Evolutionary conservation across 2,797 vertebrate species (phyloP), one percentile per base, ranked within the genome.

Genomic region (Petrocephalus sullivani): DNA sequence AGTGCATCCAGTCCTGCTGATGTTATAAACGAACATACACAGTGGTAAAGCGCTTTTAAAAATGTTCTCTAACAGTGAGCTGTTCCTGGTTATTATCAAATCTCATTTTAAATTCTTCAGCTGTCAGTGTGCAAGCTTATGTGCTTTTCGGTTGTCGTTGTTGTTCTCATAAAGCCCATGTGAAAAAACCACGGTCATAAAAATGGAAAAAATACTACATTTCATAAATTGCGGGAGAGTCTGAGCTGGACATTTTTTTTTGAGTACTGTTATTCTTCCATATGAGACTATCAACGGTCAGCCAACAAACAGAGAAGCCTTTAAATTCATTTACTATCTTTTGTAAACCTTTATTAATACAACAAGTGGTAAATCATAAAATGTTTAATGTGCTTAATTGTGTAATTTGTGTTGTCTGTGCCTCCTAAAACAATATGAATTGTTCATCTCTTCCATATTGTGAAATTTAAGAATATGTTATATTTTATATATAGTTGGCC

Each of bases 131-230:
- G 54, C 23, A 85, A 33, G 83, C 83, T 57, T 37, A 33, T 85
- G 83, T 23, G 7, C 83, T 57, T 33, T 57, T 46, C 28, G 10
- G 19, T 53, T 23, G 1, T 16, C 37, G 57, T 8, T 86, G 19
- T 33, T 41, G 83, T 19, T 56, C 54, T 33, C 54, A 37, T 37
- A 85, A 84, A 54, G 57, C 54, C 83, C 82, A 28, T 37, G 85
- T 58, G 53, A 33, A 14, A 57, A 28, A 85, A 12, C 51, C 23
- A 85, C 1, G 14, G 84, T 85, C 84, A 57, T 56, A 57, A 85
- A 85, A 33, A 56, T 58, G 28, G 84, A 81, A 86, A 57, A 86
- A 86, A 86, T 86, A 61, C 54, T 41, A 37, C 28, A 56, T 86
- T 86, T 86, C 83, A 85, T 86, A 57, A 86, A 41, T 28, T 46